Base-by-base conservation (phyloP, 2,888 invertebrate genomes). In the Mongoloraphidia duomilia region DNA sequence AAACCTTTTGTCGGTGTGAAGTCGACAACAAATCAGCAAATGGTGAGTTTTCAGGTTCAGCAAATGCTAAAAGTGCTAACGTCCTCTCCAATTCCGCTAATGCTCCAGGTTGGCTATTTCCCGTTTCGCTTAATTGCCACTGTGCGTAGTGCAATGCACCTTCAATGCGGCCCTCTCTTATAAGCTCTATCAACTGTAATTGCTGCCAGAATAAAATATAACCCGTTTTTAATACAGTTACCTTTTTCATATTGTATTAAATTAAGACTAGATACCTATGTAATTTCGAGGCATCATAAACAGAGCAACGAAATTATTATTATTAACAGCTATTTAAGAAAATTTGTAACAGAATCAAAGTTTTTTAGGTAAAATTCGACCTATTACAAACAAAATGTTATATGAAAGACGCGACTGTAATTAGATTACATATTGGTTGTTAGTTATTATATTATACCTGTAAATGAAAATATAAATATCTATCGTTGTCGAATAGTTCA, bases 381-480 rank as follows among this genome's bases (percentile, higher is more conserved):
- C 2, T 2, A 17, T 3, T 17, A 4, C 3, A 17, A 3, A 17
- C 17, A n/a, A n/a, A n/a, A n/a, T 26, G 26, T 26, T 26, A 26
- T 26, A 26, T 6, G 6, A 6, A 26, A 26, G 26, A 26, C 17
- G 2, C 4, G n/a, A n/a, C n/a, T n/a, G n/a, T n/a, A n/a, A n/a
- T n/a, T n/a, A n/a, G n/a, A 17, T 17, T 17, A 17, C 26, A 26
- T 26, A 26, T 26, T 1, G 26, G 6, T 26, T 26, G 3, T n/a
- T 17, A 17, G 26, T 46, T 39, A 9, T 53, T 68, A 64, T 47
- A 66, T 53, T 53, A 57, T 68, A 85, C 86, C 76, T 93, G 91
- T 56, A 97, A 74, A 65, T 95, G 94, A 64, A 98, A 97, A 64
- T 91, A 95, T 26, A 97, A 74, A 67, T 93, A 91, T 71, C 93